Evolutionary conservation across 2,888 invertebrate genomes (phyloP), one percentile per base, ranked within the genome.

Genomic region (Aricia artaxerxes): DNA sequence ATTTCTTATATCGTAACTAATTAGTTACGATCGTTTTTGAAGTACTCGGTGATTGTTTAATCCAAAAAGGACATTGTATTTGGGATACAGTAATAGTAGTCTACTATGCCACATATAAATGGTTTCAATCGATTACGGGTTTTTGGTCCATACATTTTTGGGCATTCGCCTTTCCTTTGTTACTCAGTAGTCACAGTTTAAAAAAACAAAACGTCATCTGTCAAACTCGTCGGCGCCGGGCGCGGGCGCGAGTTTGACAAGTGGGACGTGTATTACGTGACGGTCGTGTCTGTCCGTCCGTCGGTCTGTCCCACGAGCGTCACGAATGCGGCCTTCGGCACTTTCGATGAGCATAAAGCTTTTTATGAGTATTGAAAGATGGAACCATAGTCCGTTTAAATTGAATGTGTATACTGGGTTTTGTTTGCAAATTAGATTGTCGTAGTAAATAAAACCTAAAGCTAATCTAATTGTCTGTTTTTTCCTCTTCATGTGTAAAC

Each of bases 241-340:
- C 16, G 35, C 35, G 24, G 35, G 69, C 69, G 69, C 69, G 5
- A 38, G 69, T 69, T 69, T 38, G 69, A 69, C 69, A 69, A 38
- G 69, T 69, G 35, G 69, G 35, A 16, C 69, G 69, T 69, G 69
- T 82, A 79, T 81, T 81, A 82, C 82, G 82, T 83, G 82, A 78
- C 78, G 80, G 82, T 85, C 84, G 84, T 86, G 85, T 79, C 79
- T 81, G 85, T 82, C 78, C 79, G 84, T 82, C 78, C 82, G 84
- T 85, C 79, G 64, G 84, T 82, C 53, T 64, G 64, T 64, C 81
- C 82, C 79, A 81, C 83, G 84, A 83, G 83, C 85, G 84, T 85
- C 86, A 85, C 85, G 86, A 83, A 78, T 80, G 83, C 85, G 86
- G 85, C 86, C 86, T 87, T 86, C 81, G 81, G 81, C 84, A 83